Percentiles rank a stretch among this genome's conserved stretches.
Conservation (phyloP, 2,888 invertebrate genomes). For the Lasioglossum pauxillum region DNA sequence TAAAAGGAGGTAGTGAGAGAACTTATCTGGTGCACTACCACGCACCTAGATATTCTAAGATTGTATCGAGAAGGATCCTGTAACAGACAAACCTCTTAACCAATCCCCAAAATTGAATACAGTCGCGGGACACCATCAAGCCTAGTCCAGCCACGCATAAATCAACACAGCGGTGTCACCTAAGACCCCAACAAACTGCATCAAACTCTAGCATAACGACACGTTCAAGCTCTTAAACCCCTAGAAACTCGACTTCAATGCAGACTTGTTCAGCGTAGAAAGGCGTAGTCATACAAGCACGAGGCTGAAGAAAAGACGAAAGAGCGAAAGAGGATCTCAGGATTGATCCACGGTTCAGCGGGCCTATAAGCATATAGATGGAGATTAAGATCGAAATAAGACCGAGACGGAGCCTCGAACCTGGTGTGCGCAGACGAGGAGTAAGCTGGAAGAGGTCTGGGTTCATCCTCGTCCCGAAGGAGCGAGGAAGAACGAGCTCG, state of each 20-base stretch:
- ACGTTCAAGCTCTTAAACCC: neutral
- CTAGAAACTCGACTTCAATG: neutral
- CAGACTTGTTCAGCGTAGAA: neutral
- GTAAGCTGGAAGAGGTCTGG: conserved; percentile 1
- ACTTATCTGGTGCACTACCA: no score
- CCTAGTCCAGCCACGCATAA: neutral
- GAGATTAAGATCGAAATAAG: conserved; percentile 52
- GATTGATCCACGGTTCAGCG: conserved; percentile 23
- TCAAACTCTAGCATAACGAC: neutral
- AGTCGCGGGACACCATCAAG: neutral
- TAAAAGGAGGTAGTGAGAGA: no score
- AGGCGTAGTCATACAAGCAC: neutral
- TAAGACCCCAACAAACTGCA: neutral
- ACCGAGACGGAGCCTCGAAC: conserved; percentile 7
- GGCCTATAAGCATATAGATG: conserved; percentile 35
- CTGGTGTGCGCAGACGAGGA: conserved; percentile 15
- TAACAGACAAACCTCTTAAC: neutral
- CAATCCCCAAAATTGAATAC: neutral
- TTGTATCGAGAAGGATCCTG: neutral
- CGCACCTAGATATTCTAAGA: neutral
- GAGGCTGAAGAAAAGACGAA: neutral
- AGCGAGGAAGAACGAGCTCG: conserved; percentile 24
- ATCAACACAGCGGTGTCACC: neutral
- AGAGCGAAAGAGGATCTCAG: neutral
- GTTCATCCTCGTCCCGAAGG: conserved; percentile 12